A percentile compares a stretch with the other conserved stretches of the same genome.
These are phyloP conservation scores for Ginglymostoma cirratum DNA, from an alignment of 2,113 vertebrate species.

Conservation along the genomic window DNA sequence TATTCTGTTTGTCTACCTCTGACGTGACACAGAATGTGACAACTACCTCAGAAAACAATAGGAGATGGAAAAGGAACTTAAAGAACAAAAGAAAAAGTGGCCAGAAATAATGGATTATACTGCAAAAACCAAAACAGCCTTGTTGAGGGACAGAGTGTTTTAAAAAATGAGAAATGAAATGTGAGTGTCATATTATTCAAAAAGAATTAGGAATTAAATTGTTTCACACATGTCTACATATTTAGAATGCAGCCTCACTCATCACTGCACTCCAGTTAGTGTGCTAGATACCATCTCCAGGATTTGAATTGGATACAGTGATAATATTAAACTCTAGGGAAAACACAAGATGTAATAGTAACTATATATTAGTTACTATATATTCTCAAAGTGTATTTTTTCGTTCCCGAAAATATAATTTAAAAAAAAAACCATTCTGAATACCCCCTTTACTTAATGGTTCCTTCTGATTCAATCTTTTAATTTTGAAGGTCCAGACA, in stretches of 20 bases:
- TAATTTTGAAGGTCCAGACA: neutral
- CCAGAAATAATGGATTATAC: neutral
- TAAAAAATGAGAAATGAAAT: neutral
- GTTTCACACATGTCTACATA: neutral
- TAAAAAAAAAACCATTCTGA: neutral
- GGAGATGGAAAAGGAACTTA: neutral
- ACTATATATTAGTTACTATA: neutral
- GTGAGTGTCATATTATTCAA: neutral
- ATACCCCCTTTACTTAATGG: neutral
- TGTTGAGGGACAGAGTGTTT: no score
- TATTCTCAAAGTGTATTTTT: neutral
- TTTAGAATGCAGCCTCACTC: neutral
- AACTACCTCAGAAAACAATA: neutral
- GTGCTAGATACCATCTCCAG: neutral
- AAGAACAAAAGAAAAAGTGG: neutral
- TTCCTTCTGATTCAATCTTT: no score
- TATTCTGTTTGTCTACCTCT: neutral
- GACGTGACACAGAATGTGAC: neutral
- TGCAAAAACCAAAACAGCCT: neutral
- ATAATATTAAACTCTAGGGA: neutral
- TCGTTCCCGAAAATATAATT: neutral
- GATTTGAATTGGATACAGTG: neutral
- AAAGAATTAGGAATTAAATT: neutral
- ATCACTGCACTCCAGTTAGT: neutral
- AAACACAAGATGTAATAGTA: neutral